Base-by-base conservation (phyloP, 2,797 vertebrate genomes). In the Psittacula echo region DNA sequence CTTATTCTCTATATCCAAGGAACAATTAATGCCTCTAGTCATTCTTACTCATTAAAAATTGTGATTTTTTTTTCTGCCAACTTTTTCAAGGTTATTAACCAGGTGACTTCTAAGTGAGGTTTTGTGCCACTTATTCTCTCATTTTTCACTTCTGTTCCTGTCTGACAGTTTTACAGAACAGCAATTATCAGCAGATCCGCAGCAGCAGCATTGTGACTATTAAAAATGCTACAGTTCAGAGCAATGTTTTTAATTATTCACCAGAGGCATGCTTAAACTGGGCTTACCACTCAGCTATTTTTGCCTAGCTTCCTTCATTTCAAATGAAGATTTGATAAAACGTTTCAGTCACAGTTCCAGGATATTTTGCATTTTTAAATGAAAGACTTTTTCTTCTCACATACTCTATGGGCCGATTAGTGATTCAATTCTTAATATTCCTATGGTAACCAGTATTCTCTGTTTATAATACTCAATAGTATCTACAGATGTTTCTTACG, bases 401-500 rank as follows among this genome's bases (percentile, higher is more conserved):
- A 54, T 62, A 27, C 34, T 75, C 73, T 48, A 13, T 76, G 58
- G 75, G 60, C 41, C 14, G 1, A 54, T 93, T 88, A 93, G 48
- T 30, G 62, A 83, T 67, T 70, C 29, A 87, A 72, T 77, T 68
- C 32, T 62, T 53, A 67, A 47, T 81, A 85, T 65, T 94, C 74
- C 13, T 50, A 75, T 18, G 42, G 70, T 71, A 85, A 96, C 95
- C 67, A 68, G 58, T 95, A 97, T 94, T 94, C 87, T 84, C 32
- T 87, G 10, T 91, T 96, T 95, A 78, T 64, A 93, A 90, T 75
- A 77, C n/a, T 82, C 74, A 85, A 37, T 78, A 93, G 60, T 90
- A 87, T 39, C 87, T 96, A 88, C 71, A 96, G 92, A 94, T 94
- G 60, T 96, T 97, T 89, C 84, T 75, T 94, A 54, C 41, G 20